Conservation (phyloP, 2,113 vertebrate species). For the Tetrax tetrax region DNA sequence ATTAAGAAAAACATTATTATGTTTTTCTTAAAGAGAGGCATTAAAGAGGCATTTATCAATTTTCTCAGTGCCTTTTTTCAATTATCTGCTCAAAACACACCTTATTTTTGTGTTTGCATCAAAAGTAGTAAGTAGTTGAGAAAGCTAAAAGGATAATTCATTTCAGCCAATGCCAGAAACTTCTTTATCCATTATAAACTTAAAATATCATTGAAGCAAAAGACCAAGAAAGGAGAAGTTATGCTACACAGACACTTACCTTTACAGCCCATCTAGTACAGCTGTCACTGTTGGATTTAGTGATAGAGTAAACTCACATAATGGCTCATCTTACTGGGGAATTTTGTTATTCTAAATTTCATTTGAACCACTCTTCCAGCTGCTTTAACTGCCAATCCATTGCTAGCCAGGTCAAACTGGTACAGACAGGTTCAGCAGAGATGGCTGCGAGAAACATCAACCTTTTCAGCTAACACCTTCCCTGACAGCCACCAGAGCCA, state of each 20-base stretch:
- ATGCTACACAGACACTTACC: not conserved
- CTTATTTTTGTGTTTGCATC: not conserved
- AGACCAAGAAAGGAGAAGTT: not conserved
- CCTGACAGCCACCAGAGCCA: not conserved
- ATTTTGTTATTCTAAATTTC: not conserved
- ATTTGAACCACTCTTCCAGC: not conserved
- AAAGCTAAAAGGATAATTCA: not conserved
- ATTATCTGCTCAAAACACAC: not conserved
- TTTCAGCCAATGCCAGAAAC: not conserved
- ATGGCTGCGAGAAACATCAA: not conserved
- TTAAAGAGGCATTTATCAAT: not conserved
- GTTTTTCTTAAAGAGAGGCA: no score
- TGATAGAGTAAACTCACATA: not conserved
- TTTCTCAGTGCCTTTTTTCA: not conserved
- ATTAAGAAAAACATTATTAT: not conserved
- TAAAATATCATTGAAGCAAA: not conserved
- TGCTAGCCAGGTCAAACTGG: not conserved
- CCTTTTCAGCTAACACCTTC: not conserved
- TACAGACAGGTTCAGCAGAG: not conserved
- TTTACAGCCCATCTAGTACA: not conserved
- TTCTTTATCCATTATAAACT: not conserved
- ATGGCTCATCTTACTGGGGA: not conserved
- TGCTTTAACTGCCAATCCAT: not conserved
- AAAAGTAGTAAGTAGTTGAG: not conserved
- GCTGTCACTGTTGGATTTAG: not conserved